These are phyloP conservation scores for Drosophila bunnanda DNA, from an alignment of 2,888 invertebrate genomes.

Conservation along the genomic window DNA sequence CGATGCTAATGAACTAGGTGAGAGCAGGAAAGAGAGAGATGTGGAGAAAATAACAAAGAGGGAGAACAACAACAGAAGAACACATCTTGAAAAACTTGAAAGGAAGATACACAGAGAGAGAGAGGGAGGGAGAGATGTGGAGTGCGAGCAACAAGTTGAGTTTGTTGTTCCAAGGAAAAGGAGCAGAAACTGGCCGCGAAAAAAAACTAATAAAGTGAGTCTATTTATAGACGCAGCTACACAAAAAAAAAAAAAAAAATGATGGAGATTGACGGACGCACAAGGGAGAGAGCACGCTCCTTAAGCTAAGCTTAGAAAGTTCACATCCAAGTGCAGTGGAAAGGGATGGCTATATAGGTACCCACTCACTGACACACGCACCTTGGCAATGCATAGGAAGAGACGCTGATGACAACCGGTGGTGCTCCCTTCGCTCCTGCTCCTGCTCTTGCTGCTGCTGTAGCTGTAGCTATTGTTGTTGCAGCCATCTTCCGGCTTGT, in stretches of 20 bases:
- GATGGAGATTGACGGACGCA: slow-evolving; percentile 9
- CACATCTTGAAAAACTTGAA: slow-evolving; percentile 13
- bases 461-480: slow-evolving; percentile 9
- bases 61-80: slow-evolving; percentile 12
- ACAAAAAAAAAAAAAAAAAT: slow-evolving; percentile 16
- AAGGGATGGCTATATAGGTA: background rate
- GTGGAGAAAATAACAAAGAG: slow-evolving; percentile 2
- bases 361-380: slow-evolving; percentile 48
- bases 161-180: slow-evolving; percentile 15
- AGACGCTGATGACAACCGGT: slow-evolving; percentile 78
- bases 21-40: slow-evolving; percentile 1
- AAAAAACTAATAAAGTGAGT: slow-evolving; percentile 55
- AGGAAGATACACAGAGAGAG: background rate
- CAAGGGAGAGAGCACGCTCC: slow-evolving; percentile 3
- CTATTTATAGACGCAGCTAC: slow-evolving; percentile 59
- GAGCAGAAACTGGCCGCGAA: slow-evolving; percentile 17
- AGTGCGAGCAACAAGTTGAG: slow-evolving; percentile 18
- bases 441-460: background rate
- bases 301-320: slow-evolving; percentile 38
- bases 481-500: slow-evolving; percentile 18
- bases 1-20: slow-evolving; percentile 37
- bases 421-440: slow-evolving; percentile 59
- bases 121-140: background rate
- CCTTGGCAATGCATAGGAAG: slow-evolving; percentile 78
- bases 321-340: slow-evolving; percentile 1